A percentile compares a stretch with the other conserved stretches of the same genome.
Conservation (phyloP, 2,888 invertebrate genomes). For the Plemyria rubiginata region DNA sequence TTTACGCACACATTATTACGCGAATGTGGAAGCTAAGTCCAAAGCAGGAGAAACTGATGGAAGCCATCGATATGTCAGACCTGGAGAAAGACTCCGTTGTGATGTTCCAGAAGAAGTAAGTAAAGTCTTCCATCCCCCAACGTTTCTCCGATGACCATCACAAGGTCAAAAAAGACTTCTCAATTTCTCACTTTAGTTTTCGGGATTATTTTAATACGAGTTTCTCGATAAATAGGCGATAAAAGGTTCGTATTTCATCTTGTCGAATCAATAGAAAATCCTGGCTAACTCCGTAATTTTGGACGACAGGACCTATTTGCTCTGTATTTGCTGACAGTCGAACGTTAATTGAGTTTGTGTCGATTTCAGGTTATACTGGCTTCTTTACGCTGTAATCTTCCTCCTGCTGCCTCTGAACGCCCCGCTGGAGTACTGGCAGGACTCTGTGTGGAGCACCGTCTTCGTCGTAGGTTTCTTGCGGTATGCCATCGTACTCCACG, state of each 20-base stretch:
- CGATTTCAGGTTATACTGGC: constrained; percentile 87
- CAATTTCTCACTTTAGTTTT: no score
- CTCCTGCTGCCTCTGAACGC: constrained; percentile 90
- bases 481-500: constrained; percentile 86
- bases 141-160: no score
- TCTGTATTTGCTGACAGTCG: no score
- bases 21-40: constrained; percentile 87
- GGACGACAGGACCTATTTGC: no score
- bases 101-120: constrained; percentile 92
- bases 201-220: no score
- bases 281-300: no score
- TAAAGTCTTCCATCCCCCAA: background rate
- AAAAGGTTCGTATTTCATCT: no score
- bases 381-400: constrained; percentile 87
- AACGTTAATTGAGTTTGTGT: no score
- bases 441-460: constrained; percentile 85
- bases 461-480: constrained; percentile 89
- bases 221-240: no score
- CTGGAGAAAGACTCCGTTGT: constrained; percentile 90
- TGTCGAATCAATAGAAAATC: no score
- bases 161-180: no score
- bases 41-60: constrained; percentile 86
- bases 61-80: constrained; percentile 91
- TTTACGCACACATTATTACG: constrained; percentile 91
- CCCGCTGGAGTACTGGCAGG: constrained; percentile 92